phyloP scores from a whole-genome alignment of 2,797 vertebrate species.

The Semotilus atromaculatus region DNA sequence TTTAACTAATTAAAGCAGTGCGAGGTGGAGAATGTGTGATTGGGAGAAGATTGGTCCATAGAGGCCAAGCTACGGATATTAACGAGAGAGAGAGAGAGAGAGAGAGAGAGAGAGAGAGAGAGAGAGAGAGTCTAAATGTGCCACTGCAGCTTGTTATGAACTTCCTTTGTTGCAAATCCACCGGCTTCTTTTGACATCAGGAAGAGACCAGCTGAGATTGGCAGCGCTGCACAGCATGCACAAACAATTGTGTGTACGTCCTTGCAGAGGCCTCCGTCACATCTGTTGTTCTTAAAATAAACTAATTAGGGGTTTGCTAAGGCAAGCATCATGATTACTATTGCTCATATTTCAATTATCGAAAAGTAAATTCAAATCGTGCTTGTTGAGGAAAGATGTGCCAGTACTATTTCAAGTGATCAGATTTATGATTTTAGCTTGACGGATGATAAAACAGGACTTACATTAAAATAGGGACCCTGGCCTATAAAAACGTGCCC shows the following conservation, averaged over 20 bases:
- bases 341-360: background rate
- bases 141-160: constrained; percentile 59
- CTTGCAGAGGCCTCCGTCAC: background rate
- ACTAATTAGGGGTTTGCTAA: background rate
- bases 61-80: constrained; percentile 16
- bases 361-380: background rate
- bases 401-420: background rate
- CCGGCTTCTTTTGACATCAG: constrained; percentile 65
- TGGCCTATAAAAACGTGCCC: background rate
- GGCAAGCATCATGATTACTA: background rate
- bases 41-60: constrained; percentile 50
- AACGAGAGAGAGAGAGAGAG: constrained; percentile 7
- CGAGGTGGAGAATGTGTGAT: constrained; percentile 27
- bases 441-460: background rate
- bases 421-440: background rate
- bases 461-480: background rate
- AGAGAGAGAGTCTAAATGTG: constrained; percentile 53
- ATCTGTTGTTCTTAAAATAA: constrained; percentile 28
- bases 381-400: background rate
- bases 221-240: constrained; percentile 53
- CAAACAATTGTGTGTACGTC: constrained; percentile 15
- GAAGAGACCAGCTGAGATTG: constrained; percentile 58
- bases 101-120: constrained; percentile 21
- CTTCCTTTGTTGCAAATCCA: constrained; percentile 65
- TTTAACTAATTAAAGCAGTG: constrained; percentile 48